A percentile compares a stretch with the other conserved stretches of the same genome.
Evolutionary conservation across 2,797 vertebrate species (phyloP).

Genomic region (Aeoliscus strigatus): DNA sequence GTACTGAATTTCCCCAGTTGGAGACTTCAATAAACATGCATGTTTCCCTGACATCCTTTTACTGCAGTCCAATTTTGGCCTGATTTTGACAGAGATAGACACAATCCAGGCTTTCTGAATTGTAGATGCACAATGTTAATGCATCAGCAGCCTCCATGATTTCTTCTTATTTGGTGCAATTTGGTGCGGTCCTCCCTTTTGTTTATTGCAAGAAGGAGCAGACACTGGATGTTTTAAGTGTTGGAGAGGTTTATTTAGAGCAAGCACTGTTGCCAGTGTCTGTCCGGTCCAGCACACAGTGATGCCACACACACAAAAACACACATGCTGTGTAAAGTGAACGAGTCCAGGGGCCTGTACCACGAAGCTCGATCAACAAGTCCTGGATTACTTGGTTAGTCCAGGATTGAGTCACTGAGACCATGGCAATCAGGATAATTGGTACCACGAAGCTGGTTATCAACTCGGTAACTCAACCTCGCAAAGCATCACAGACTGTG

Average conservation of each 20-base stretch:
- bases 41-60: slow-evolving; percentile 33
- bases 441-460: too few species aligned
- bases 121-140: slow-evolving; percentile 58
- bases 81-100: slow-evolving; percentile 37
- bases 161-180: slow-evolving; percentile 49
- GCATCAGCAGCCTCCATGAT: slow-evolving; percentile 50
- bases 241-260: slow-evolving; percentile 19
- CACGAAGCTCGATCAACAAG: too few species aligned
- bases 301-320: too few species aligned
- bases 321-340: too few species aligned
- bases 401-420: too few species aligned
- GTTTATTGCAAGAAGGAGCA: slow-evolving; percentile 16
- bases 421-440: too few species aligned
- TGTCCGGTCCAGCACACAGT: too few species aligned
- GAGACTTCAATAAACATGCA: slow-evolving; percentile 14
- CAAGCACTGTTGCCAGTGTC: neutral
- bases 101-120: slow-evolving; percentile 40
- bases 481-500: too few species aligned
- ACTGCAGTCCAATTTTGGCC: slow-evolving; percentile 30
- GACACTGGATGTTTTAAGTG: slow-evolving; percentile 17
- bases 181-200: slow-evolving; percentile 19
- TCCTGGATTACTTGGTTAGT: too few species aligned
- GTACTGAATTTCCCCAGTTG: slow-evolving; percentile 1
- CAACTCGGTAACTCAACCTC: too few species aligned
- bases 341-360: too few species aligned